A percentile compares a stretch with the other conserved stretches of the same genome.
Evolutionary conservation across 2,113 vertebrate genomes (phyloP).

Genomic region (Dinomys branickii): DNA sequence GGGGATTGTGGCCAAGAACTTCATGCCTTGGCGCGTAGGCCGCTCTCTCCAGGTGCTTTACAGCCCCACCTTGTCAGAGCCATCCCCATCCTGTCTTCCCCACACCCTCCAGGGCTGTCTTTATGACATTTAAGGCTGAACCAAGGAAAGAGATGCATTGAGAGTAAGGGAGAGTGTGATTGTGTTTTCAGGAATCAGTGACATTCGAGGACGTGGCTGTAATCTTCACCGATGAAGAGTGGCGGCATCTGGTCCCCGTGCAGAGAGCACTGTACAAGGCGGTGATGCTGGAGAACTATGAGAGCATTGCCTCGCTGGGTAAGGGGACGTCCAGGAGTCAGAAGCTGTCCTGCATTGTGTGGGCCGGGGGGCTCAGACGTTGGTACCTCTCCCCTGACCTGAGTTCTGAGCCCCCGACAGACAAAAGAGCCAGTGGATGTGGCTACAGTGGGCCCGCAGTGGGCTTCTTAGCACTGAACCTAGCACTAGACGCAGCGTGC

Average conservation of each 20-base stretch:
- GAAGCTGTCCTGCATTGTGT: neutral
- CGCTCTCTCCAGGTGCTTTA: neutral
- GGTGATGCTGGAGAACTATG: conserved; percentile 80
- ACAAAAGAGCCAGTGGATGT: neutral
- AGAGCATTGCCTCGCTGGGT: conserved; percentile 70
- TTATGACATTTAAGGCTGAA: neutral
- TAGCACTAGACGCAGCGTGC: neutral
- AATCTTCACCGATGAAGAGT: conserved; percentile 80
- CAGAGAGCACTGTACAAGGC: conserved; percentile 75
- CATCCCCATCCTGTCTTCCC: neutral
- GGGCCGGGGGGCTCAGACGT: neutral
- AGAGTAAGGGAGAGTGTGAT: conserved; percentile 1
- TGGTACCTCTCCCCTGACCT: neutral
- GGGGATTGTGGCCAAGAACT: neutral
- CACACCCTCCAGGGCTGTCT: neutral
- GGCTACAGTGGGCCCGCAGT: neutral
- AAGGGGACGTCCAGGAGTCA: conserved; percentile 21
- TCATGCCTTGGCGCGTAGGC: neutral
- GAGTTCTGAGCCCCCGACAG: conserved; percentile 1
- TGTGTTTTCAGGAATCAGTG: conserved; percentile 74
- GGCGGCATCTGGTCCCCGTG: conserved; percentile 65
- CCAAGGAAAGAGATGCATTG: neutral
- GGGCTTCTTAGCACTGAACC: neutral
- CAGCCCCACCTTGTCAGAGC: neutral
- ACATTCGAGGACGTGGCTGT: conserved; percentile 77